phyloP scores from a whole-genome alignment of 1,140 invertebrate species.

The Eumaeus atala region DNA sequence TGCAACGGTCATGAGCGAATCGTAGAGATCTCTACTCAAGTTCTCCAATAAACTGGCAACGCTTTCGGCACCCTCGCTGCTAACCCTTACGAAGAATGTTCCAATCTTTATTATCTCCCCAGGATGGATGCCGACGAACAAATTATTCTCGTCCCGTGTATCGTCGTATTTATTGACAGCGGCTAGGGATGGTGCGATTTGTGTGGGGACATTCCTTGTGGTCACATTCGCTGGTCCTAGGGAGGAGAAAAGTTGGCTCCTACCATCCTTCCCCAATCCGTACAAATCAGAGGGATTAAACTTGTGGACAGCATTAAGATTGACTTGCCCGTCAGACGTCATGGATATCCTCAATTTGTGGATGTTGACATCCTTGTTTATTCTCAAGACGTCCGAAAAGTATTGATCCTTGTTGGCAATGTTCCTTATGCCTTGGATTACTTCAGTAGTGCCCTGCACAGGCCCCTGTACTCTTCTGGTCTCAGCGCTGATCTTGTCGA shows the following conservation, averaged over 20 bases:
- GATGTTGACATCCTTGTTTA: conserved; percentile 63
- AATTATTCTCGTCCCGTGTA: conserved; percentile 34
- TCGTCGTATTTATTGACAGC: conserved; percentile 31
- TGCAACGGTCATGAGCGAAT: conserved; percentile 52
- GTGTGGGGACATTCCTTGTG: conserved; percentile 42
- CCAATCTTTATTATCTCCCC: conserved; percentile 57
- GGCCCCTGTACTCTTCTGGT: conserved; percentile 48
- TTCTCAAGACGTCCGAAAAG: conserved; percentile 54
- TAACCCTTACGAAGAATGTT: conserved; percentile 41
- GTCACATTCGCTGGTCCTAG: conserved; percentile 40
- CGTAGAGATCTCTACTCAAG: conserved; percentile 51
- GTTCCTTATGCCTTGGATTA: conserved; percentile 56
- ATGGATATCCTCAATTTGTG: conserved; percentile 61
- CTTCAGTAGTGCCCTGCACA: conserved; percentile 62
- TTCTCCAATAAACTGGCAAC: conserved; percentile 46
- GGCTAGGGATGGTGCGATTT: conserved; percentile 29
- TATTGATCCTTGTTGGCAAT: conserved; percentile 63
- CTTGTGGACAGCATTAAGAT: conserved; percentile 58
- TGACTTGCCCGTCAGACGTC: conserved; percentile 58
- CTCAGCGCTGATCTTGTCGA: conserved; percentile 64
- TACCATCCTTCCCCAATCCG: conserved; percentile 36
- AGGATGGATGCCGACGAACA: conserved; percentile 48
- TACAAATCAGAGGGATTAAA: conserved; percentile 53
- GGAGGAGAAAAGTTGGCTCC: conserved; percentile 43
- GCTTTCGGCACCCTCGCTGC: conserved; percentile 47